phyloP scores from a whole-genome alignment of 23 tunicate species.

The Halocynthia aurantium region DNA sequence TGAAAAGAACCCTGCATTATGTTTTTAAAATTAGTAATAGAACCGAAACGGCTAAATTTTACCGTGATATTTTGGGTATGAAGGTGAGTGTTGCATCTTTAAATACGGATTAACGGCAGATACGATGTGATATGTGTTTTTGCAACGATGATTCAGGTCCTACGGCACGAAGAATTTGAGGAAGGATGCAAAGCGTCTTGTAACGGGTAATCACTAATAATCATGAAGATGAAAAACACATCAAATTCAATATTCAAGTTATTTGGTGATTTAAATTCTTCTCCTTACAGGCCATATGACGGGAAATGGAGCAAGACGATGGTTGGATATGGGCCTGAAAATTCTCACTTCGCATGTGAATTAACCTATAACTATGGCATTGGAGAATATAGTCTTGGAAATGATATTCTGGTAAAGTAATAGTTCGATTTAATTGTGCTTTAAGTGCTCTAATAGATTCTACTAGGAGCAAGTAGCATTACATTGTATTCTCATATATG shows the following conservation, averaged over 20 bases:
- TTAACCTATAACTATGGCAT: conserved; percentile 92
- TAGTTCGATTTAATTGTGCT: not conserved
- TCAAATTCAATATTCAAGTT: not conserved
- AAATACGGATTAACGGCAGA: too few species aligned
- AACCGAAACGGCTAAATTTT: conserved; percentile 61
- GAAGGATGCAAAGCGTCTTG: conserved; percentile 97
- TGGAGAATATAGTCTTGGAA: conserved; percentile 82
- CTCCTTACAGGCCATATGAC: conserved; percentile 76
- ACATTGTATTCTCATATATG: not conserved
- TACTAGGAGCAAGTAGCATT: not conserved
- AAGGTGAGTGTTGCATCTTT: conserved; percentile 29
- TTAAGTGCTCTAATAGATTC: not conserved
- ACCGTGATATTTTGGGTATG: conserved; percentile 83
- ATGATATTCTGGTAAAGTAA: conserved; percentile 57
- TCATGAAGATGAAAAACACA: not conserved
- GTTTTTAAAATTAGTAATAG: conserved; percentile 94
- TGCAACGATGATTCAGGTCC: conserved; percentile 18
- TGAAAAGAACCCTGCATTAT: conserved; percentile 78
- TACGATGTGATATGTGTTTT: too few species aligned
- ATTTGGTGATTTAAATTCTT: not conserved
- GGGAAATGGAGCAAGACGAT: conserved; percentile 98
- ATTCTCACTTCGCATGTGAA: conserved; percentile 86
- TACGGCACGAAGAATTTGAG: conserved; percentile 91
- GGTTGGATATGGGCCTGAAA: conserved; percentile 94
- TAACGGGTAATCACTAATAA: conserved; percentile 49